phyloP scores from a whole-genome alignment of 2,113 vertebrate genomes.

The Nesogale talazaci region DNA sequence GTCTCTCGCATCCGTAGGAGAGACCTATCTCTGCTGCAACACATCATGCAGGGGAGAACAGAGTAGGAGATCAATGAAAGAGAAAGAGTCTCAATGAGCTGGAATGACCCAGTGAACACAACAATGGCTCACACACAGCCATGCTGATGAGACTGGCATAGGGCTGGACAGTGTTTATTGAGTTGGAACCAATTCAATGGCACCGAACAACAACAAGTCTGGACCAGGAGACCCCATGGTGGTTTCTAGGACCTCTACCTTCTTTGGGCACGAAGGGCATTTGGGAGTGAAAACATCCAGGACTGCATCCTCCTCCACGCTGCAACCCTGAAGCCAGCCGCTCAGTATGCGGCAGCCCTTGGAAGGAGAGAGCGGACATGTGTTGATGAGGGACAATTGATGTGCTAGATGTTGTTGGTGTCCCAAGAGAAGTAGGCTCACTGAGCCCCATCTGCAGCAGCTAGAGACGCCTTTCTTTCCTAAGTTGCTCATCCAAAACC shows the following conservation, averaged over 20 bases:
- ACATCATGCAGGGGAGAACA: too few relatives aligned
- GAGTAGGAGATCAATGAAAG: too few relatives aligned
- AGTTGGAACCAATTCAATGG: too few relatives aligned
- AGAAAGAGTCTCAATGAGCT: too few relatives aligned
- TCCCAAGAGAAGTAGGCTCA: conserved; percentile 34
- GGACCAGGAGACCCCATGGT: not conserved
- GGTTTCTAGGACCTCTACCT: not conserved
- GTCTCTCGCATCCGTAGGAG: too few relatives aligned
- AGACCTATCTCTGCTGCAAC: too few relatives aligned
- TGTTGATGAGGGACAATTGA: not conserved
- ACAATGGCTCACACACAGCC: too few relatives aligned
- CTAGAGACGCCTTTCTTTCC: not conserved
- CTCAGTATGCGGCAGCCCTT: not conserved
- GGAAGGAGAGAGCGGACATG: not conserved
- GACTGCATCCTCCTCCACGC: not conserved
- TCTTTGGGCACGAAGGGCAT: not conserved
- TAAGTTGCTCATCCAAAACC: conserved; percentile 3
- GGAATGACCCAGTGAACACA: too few relatives aligned
- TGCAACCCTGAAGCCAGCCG: not conserved
- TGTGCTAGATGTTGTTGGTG: not conserved
- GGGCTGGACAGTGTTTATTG: too few relatives aligned
- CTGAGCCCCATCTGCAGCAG: conserved; percentile 28
- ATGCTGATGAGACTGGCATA: too few relatives aligned
- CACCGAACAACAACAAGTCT: too few relatives aligned
- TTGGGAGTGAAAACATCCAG: not conserved